phyloP scores from a whole-genome alignment of 1,140 invertebrate species.

The Tetragnatha versicolor region DNA sequence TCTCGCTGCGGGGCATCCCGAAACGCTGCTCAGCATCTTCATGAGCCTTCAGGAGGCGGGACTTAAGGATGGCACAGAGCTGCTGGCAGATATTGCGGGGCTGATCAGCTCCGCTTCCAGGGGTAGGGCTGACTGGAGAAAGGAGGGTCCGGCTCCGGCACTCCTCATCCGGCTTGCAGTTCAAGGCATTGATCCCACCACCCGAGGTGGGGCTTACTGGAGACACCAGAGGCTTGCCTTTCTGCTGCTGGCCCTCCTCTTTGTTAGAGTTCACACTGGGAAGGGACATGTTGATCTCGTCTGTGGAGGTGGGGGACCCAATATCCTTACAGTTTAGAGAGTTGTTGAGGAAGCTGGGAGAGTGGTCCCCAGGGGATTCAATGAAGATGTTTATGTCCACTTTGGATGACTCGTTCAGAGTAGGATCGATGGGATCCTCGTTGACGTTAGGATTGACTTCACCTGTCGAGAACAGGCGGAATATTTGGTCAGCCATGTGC shows the following conservation, averaged over 20 bases:
- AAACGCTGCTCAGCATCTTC: conserved; percentile 70
- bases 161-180: too few species aligned
- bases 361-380: conserved; percentile 17
- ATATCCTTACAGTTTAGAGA: neutral
- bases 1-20: conserved; percentile 59
- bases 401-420: conserved; percentile 9
- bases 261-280: too few species aligned
- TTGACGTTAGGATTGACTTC: conserved; percentile 8
- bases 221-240: neutral
- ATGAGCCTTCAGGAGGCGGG: conserved; percentile 76
- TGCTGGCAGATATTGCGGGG: conserved; percentile 72
- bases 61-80: conserved; percentile 76
- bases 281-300: too few species aligned
- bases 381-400: conserved; percentile 38
- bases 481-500: conserved; percentile 71
- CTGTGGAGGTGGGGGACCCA: neutral
- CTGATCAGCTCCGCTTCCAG: conserved; percentile 59
- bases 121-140: conserved; percentile 58
- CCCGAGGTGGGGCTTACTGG: conserved; percentile 61
- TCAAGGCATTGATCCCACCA: too few species aligned
- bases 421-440: neutral
- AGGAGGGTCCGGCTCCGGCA: neutral
- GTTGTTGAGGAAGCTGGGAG: neutral
- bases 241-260: too few species aligned
- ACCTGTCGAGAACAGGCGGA: conserved; percentile 64